Conservation (phyloP, 2,797 vertebrate genomes). For the Myripristis murdjan region DNA sequence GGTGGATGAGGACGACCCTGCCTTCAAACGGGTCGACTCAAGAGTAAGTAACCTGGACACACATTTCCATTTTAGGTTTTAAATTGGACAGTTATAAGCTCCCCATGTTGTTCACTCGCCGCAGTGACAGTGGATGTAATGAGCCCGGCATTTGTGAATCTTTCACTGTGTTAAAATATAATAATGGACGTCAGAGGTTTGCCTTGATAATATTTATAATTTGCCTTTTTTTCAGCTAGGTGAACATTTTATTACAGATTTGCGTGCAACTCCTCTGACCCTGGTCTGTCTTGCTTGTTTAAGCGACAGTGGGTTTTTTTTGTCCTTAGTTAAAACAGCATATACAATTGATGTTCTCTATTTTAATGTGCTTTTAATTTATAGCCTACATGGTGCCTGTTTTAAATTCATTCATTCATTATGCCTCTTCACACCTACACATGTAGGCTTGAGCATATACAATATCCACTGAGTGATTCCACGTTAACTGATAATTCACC, state of each 20-base stretch:
- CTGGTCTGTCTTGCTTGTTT: neutral
- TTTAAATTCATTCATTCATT: neutral
- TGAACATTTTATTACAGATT: too few species aligned
- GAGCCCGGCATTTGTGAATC: neutral
- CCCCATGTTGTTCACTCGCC: too few species aligned
- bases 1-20: conserved; percentile 95
- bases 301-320: neutral
- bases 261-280: neutral
- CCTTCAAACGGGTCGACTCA: conserved; percentile 94
- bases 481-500: conserved; percentile 1
- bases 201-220: neutral
- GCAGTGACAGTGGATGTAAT: too few species aligned
- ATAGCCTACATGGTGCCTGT: neutral
- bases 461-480: neutral
- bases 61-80: conserved; percentile 24
- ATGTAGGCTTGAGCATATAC: neutral
- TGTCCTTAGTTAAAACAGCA: neutral
- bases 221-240: too few species aligned
- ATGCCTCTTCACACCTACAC: neutral
- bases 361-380: neutral
- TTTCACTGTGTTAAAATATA: neutral
- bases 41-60: conserved; percentile 87
- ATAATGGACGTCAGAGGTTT: neutral
- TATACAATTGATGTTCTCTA: neutral
- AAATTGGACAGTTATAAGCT: neutral